Percentiles rank a stretch among this genome's conserved stretches.
Evolutionary conservation across 2,113 vertebrate genomes (phyloP).

Genomic region (cattle (Bos taurus)): ARS-UCD2.0 NC_037342.1:8745501-8746000

Average conservation of each 20-base stretch:
- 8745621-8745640: not conserved
- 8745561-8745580: not conserved
- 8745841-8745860: not conserved
- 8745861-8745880: not conserved
- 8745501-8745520: not conserved
- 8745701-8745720: not conserved
- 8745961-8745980: not conserved
- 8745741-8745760: not conserved
- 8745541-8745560: not conserved
- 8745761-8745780: not conserved
- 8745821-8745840: not conserved
- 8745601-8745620: not conserved
- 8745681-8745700: not conserved
- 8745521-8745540: not conserved
- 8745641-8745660: not conserved
- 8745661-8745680: not conserved
- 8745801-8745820: not conserved
- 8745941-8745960: not conserved
- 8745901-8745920: not conserved
- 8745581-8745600: not conserved
- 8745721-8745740: not conserved
- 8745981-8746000: not conserved
- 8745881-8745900: not conserved
- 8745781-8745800: not conserved
- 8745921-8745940: not conserved